These are phyloP conservation scores for Sebastiscus albofasciatus DNA, from an alignment of 2,797 vertebrate species.

Conservation along the genomic window DNA sequence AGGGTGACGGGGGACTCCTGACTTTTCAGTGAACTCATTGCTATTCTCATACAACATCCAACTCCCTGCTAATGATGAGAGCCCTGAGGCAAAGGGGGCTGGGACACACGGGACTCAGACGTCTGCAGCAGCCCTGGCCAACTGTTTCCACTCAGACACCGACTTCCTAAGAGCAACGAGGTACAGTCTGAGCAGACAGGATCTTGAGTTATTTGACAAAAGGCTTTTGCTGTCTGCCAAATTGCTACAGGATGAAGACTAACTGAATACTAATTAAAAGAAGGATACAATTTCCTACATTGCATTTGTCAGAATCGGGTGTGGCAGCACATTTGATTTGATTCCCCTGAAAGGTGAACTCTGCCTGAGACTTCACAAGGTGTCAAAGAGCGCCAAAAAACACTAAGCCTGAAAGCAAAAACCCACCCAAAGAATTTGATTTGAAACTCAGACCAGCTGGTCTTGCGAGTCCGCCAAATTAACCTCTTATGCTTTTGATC, in stretches of 20 bases:
- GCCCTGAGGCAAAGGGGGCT: constrained; percentile 66
- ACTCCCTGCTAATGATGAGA: constrained; percentile 67
- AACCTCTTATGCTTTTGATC: constrained; percentile 79
- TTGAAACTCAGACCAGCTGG: constrained; percentile 76
- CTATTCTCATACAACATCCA: constrained; percentile 64
- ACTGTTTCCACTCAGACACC: constrained; percentile 71
- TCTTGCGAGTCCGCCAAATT: constrained; percentile 70
- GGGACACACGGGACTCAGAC: constrained; percentile 51
- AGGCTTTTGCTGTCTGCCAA: constrained; percentile 39
- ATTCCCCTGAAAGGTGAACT: neutral
- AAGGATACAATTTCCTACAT: neutral
- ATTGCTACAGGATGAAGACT: constrained; percentile 22
- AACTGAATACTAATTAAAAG: constrained; percentile 23
- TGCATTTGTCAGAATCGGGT: neutral
- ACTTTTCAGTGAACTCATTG: constrained; percentile 78
- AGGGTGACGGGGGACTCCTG: constrained; percentile 44
- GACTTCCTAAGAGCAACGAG: constrained; percentile 42
- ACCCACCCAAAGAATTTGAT: constrained; percentile 64
- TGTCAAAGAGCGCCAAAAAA: constrained; percentile 54
- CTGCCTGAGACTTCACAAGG: neutral
- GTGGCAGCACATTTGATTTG: neutral
- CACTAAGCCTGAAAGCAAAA: constrained; percentile 37
- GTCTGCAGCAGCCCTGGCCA: constrained; percentile 61
- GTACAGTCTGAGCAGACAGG: constrained; percentile 42
- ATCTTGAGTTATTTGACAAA: constrained; percentile 52